Evolutionary conservation across 2,888 invertebrate genomes (phyloP), one percentile per base, ranked within the genome.

Genomic region (Ornithoptera priamus): DNA sequence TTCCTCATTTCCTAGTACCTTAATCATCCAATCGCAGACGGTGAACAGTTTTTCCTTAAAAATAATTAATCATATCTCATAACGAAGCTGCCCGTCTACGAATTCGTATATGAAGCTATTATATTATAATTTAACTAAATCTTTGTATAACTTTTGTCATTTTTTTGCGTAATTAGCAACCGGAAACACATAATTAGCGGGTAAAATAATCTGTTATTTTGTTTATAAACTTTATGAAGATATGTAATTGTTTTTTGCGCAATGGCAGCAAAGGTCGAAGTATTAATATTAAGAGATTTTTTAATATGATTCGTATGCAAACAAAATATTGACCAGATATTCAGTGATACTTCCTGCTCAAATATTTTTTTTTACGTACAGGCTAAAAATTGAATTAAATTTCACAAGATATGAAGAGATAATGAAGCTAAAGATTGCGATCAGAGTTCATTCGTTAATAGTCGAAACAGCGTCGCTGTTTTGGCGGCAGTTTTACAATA

Each of bases 1-100:
- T 81, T 81, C 82, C 83, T 81, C 76, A 69, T 79, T 82, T 83
- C 82, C 83, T 80, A 74, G 77, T 84, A 80, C 68, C 71, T 74
- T 68, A 22, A 58, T 68, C 18, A 57, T 68, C 53, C 64, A 24
- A 42, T 65, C 64, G 22, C 24, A 65, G 65, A 12, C 36, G 30
- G 39, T 46, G 39, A 36, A 15, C 22, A 60, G 24, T 53, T 22
- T 62, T 68, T 58, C 53, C 64, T 64, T 42, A 3, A 24, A 22
- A 18, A 42, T 58, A 20, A 68, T 65, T 65, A 62, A 65, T 50
- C 68, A 63, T 63, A 68, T 18, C 20, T 67, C 30, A 66, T 20
- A 60, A 60, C 60, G n/a, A 60, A 63, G 63, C 58, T 68, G 50
- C 24, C 62, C 58, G 50, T 4, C 12, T 4, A 17, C 15, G 18